Conservation (phyloP, 2,888 invertebrate species). For the Dynastes maya region DNA sequence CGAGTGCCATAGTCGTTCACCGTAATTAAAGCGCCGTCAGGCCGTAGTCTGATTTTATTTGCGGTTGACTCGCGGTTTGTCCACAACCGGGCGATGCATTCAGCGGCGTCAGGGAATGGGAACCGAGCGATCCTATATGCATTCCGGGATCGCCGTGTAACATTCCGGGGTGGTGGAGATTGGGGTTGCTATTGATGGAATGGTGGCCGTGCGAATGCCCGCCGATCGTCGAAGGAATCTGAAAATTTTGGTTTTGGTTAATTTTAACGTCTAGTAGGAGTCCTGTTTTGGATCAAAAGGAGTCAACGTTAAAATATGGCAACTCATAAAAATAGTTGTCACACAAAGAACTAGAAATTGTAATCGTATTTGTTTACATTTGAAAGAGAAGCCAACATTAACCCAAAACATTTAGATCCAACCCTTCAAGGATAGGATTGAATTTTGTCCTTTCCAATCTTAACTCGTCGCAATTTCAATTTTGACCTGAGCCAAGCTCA, state of each 20-base stretch:
- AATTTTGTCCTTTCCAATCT: too few species aligned
- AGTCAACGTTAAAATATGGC: too few species aligned
- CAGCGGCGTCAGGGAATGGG: slow-evolving; percentile 74
- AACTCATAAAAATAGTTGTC: too few species aligned
- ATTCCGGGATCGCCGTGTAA: slow-evolving; percentile 70
- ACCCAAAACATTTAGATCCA: too few species aligned
- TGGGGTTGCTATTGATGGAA: slow-evolving; percentile 70
- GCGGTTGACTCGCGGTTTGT: slow-evolving; percentile 72
- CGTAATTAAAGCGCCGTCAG: slow-evolving; percentile 82
- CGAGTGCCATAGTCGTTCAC: slow-evolving; percentile 28
- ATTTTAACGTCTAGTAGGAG: not conserved
- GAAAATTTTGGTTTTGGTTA: not conserved
- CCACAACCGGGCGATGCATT: slow-evolving; percentile 73
- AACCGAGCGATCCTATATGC: slow-evolving; percentile 71
- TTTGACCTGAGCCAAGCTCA: too few species aligned
- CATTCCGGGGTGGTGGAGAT: slow-evolving; percentile 65
- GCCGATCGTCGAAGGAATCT: slow-evolving; percentile 73
- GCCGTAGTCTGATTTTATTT: slow-evolving; percentile 90
- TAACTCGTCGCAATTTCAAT: too few species aligned
- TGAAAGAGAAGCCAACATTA: too few species aligned
- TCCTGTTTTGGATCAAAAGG: too few species aligned
- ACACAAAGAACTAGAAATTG: too few species aligned
- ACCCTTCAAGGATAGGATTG: too few species aligned
- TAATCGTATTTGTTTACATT: too few species aligned
- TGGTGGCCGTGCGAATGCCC: slow-evolving; percentile 72